phyloP scores from a whole-genome alignment of 2,113 vertebrate species.

The Ptilonorhynchus violaceus region DNA sequence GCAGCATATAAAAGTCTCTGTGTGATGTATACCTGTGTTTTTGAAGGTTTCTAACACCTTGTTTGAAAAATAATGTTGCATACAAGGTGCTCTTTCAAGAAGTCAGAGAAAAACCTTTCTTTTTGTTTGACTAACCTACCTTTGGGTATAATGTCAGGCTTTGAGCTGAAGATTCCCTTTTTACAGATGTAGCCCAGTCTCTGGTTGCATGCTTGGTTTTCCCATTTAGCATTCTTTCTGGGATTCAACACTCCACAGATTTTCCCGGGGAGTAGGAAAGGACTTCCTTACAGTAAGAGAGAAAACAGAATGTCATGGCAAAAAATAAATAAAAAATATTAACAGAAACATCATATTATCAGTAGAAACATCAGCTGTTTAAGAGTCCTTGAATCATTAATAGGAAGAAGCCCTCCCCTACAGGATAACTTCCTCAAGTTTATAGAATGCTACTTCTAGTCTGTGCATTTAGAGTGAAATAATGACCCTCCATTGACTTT shows the following conservation, averaged over 20 bases:
- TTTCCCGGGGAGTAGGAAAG: slow-evolving; percentile 79
- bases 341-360: not conserved
- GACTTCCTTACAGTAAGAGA: slow-evolving; percentile 77
- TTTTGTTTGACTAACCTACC: slow-evolving; percentile 55
- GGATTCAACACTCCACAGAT: slow-evolving; percentile 84
- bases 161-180: slow-evolving; percentile 73
- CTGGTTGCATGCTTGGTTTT: slow-evolving; percentile 79
- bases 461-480: not conserved
- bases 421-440: not conserved
- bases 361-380: not conserved
- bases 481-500: not conserved
- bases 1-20: not conserved
- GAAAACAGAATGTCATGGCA: not conserved
- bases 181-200: slow-evolving; percentile 90
- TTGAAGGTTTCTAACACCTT: not conserved
- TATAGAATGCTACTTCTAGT: not conserved
- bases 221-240: slow-evolving; percentile 85
- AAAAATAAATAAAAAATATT: not conserved
- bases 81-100: not conserved
- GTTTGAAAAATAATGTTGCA: not conserved
- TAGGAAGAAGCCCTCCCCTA: not conserved
- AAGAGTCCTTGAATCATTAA: not conserved
- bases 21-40: not conserved
- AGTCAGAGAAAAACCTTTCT: not conserved
- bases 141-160: slow-evolving; percentile 26